phyloP scores from a whole-genome alignment of 2,888 invertebrate genomes.

The Chymomyza procnemis region DNA sequence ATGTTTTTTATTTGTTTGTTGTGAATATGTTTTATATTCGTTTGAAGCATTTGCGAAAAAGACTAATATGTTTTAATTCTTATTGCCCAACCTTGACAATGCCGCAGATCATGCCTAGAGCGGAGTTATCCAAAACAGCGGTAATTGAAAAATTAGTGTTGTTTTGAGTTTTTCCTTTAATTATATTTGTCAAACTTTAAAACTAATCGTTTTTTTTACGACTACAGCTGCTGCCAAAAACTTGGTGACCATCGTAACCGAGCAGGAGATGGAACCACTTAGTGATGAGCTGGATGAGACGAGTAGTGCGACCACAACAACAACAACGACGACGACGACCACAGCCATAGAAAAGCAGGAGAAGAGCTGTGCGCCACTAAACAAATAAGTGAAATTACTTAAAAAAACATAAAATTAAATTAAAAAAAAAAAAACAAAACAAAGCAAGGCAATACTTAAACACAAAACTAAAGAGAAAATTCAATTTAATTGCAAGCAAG shows the following conservation, averaged over 20 bases:
- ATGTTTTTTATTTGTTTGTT: background rate
- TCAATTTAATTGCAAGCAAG: slow-evolving; percentile 19
- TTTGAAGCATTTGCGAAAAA: slow-evolving; percentile 15
- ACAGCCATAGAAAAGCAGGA: slow-evolving; percentile 56
- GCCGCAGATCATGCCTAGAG: slow-evolving; percentile 56
- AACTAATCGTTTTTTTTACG: slow-evolving; percentile 47
- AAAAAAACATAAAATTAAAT: slow-evolving; percentile 7
- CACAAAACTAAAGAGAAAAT: slow-evolving; percentile 27
- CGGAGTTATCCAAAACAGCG: slow-evolving; percentile 30
- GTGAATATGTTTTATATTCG: slow-evolving; percentile 6
- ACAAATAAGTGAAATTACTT: slow-evolving; percentile 38
- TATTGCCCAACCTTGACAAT: slow-evolving; percentile 33
- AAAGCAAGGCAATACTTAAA: slow-evolving; percentile 44
- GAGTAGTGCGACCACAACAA: slow-evolving; percentile 55
- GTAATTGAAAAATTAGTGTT: slow-evolving; percentile 43
- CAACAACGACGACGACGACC: slow-evolving; percentile 58
- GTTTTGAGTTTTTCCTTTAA: slow-evolving; percentile 24
- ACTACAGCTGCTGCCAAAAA: slow-evolving; percentile 87
- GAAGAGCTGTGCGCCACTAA: slow-evolving; percentile 54
- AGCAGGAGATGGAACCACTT: slow-evolving; percentile 82
- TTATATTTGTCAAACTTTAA: no score
- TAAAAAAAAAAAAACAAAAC: slow-evolving; percentile 20
- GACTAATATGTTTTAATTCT: slow-evolving; percentile 49
- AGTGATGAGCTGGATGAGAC: slow-evolving; percentile 46
- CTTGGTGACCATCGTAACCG: slow-evolving; percentile 92